Percentiles rank a stretch among this genome's conserved stretches.
These are phyloP conservation scores for Dreissena polymorpha DNA, from an alignment of 1,140 invertebrate species.

Conservation along the genomic window DNA sequence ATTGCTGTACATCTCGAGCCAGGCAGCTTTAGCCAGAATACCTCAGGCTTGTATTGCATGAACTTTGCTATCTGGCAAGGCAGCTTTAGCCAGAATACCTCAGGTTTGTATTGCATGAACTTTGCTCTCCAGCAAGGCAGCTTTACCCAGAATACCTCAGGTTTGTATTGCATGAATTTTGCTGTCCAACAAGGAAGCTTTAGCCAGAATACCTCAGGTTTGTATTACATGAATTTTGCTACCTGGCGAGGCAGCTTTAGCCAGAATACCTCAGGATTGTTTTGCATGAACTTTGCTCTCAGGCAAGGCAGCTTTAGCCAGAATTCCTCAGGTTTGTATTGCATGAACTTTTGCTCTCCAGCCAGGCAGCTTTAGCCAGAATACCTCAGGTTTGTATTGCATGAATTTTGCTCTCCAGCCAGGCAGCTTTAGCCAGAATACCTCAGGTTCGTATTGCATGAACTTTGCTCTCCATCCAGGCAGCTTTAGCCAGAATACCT, in stretches of 20 bases:
- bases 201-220: not conserved
- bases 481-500: constrained; percentile 84
- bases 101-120: constrained; percentile 77
- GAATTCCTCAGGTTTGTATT: too few relatives aligned
- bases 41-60: too few relatives aligned
- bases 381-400: too few relatives aligned
- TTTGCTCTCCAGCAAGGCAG: not conserved
- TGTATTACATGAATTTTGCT: constrained; percentile 62
- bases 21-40: too few relatives aligned
- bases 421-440: too few relatives aligned
- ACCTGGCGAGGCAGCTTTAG: constrained; percentile 84
- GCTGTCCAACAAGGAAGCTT: not conserved
- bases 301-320: too few relatives aligned
- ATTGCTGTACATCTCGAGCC: too few relatives aligned
- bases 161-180: not conserved
- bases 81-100: constrained; percentile 84
- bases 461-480: constrained; percentile 85
- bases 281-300: too few relatives aligned
- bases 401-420: too few relatives aligned
- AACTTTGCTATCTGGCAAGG: constrained; percentile 86
- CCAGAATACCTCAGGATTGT: constrained; percentile 83
- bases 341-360: too few relatives aligned
- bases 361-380: too few relatives aligned
- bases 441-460: too few relatives aligned
- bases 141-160: not conserved